Conservation (phyloP, 2,113 vertebrate species). For the Monopterus albus region DNA sequence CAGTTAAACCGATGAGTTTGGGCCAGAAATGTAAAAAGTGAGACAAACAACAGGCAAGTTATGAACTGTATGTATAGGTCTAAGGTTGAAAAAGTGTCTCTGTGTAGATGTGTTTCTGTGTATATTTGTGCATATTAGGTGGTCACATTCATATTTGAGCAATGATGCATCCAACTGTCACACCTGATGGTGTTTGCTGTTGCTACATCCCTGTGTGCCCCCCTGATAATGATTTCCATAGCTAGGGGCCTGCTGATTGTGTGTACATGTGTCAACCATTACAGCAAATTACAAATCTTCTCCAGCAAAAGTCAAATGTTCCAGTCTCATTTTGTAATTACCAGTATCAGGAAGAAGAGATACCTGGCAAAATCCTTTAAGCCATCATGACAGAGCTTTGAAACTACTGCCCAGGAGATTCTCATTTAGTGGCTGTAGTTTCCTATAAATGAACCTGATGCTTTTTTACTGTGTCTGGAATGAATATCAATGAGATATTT, state of each 20-base stretch:
- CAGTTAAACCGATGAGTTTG: slow-evolving; percentile 62
- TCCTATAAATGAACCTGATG: slow-evolving; percentile 30
- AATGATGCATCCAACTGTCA: slow-evolving; percentile 12
- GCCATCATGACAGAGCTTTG: slow-evolving; percentile 54
- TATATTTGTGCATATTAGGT: slow-evolving; percentile 21
- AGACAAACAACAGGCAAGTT: slow-evolving; percentile 66
- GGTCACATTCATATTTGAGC: too few relatives aligned
- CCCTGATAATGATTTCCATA: slow-evolving; percentile 67
- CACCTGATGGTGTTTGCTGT: slow-evolving; percentile 55
- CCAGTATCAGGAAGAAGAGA: slow-evolving; percentile 69
- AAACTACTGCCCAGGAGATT: slow-evolving; percentile 55
- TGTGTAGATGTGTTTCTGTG: slow-evolving; percentile 27
- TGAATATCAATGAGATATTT: slow-evolving; percentile 29
- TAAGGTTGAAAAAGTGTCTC: too few relatives aligned
- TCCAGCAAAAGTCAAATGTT: slow-evolving; percentile 65
- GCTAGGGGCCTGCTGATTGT: slow-evolving; percentile 64
- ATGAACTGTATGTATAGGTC: too few relatives aligned
- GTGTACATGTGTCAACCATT: slow-evolving; percentile 81
- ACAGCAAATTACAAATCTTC: slow-evolving; percentile 77
- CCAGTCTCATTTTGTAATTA: slow-evolving; percentile 75
- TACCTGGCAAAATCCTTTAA: slow-evolving; percentile 45
- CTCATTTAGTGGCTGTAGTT: slow-evolving; percentile 40
- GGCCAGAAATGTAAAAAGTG: slow-evolving; percentile 65
- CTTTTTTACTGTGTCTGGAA: slow-evolving; percentile 22
- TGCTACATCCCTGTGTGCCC: slow-evolving; percentile 39